These are phyloP conservation scores for Crocidura indochinensis DNA, from an alignment of 2,797 vertebrate genomes.

Conservation along the genomic window DNA sequence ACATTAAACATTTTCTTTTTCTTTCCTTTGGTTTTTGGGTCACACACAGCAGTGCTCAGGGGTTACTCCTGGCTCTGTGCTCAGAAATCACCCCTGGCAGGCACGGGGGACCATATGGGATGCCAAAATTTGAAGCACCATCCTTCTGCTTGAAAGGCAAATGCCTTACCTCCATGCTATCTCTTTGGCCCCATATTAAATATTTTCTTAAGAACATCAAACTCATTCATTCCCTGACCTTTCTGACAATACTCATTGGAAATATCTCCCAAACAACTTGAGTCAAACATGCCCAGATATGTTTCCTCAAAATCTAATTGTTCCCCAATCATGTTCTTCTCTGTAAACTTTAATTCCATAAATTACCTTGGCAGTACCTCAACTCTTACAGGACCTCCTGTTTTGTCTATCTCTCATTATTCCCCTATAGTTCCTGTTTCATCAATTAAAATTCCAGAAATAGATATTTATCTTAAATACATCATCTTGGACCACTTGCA, in stretches of 20 bases:
- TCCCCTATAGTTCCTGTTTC: neutral
- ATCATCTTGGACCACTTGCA: neutral
- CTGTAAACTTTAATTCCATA: neutral
- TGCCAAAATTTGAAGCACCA: no score
- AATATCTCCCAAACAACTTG: neutral
- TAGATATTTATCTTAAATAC: no score
- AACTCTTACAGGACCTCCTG: neutral
- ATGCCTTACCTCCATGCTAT: no score
- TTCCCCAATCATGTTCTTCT: neutral
- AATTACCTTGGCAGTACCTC: no score
- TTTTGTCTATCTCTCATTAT: neutral
- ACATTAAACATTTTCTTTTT: neutral
- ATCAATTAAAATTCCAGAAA: neutral
- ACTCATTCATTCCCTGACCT: neutral
- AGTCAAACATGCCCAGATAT: neutral
- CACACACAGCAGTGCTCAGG: no score
- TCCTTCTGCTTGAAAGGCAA: no score
- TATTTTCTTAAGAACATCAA: neutral
- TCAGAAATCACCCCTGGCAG: no score
- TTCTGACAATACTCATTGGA: neutral
- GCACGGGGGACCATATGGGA: no score
- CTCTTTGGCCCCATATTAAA: fast-evolving
- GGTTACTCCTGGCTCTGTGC: no score
- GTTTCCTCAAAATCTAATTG: neutral
- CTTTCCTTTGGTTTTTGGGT: no score